These are phyloP conservation scores for Nasonia vitripennis DNA, from an alignment of 1,140 invertebrate genomes.

Conservation along the genomic window DNA sequence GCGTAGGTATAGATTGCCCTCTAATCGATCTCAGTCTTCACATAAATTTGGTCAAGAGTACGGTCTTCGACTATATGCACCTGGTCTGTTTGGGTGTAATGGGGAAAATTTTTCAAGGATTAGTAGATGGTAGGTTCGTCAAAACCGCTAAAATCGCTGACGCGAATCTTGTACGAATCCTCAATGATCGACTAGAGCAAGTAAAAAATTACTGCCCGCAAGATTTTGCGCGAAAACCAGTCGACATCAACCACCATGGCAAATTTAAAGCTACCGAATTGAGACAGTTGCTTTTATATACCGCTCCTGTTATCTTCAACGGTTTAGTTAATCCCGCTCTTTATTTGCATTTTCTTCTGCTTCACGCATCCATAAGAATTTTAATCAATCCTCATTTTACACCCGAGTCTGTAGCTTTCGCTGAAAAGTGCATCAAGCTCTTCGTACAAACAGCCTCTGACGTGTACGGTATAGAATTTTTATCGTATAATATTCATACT, in stretches of 20 bases:
- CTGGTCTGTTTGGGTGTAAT: no score
- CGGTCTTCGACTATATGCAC: no score
- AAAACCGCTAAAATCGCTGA: no score
- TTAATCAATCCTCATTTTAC: no score
- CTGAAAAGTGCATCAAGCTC: slow-evolving; percentile 29
- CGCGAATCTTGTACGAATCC: not conserved
- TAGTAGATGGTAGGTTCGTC: no score
- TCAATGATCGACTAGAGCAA: slow-evolving; percentile 3
- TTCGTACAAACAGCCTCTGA: slow-evolving; percentile 48
- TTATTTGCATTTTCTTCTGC: no score
- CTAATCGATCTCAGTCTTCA: not conserved
- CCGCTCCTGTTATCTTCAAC: no score
- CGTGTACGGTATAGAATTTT: slow-evolving; percentile 51
- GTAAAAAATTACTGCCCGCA: slow-evolving; percentile 40
- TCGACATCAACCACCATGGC: not conserved
- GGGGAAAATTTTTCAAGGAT: no score
- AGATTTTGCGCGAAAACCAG: not conserved
- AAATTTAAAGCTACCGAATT: no score
- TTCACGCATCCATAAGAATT: slow-evolving; percentile 7
- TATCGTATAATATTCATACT: slow-evolving; percentile 55
- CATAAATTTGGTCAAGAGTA: not conserved
- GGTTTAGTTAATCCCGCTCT: no score
- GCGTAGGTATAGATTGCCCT: not conserved
- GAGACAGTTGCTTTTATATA: no score
- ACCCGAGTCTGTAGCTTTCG: slow-evolving; percentile 10